phyloP scores from a whole-genome alignment of 1,140 invertebrate species.

The Drosophila sturtevanti region DNA sequence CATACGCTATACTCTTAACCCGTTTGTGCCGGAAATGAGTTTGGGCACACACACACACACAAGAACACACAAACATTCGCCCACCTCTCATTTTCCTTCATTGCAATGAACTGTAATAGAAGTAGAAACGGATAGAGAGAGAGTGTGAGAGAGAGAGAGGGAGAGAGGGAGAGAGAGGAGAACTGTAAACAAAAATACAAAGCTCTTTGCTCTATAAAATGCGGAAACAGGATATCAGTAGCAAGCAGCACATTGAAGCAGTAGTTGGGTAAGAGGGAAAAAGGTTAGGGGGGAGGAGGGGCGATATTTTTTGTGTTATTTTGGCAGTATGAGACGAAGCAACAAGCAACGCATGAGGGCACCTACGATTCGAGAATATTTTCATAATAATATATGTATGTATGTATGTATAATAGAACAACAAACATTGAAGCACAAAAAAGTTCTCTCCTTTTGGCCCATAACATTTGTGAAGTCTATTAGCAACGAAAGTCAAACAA shows the following conservation, averaged over 20 bases:
- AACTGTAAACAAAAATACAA: conserved; percentile 11
- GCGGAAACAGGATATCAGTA: conserved; percentile 53
- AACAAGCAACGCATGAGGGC: conserved; percentile 9
- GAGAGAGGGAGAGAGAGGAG: no score
- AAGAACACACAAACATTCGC: background rate
- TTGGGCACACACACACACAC: conserved; percentile 25
- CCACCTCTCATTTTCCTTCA: background rate
- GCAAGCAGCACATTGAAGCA: no score
- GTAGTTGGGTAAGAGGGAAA: background rate
- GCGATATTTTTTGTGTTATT: no score
- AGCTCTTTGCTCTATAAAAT: conserved; percentile 27
- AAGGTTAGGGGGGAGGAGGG: background rate
- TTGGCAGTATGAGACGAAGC: background rate
- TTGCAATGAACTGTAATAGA: conserved; percentile 5
- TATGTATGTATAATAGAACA: background rate
- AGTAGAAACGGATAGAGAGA: background rate
- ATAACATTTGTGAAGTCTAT: conserved; percentile 77
- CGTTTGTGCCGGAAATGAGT: conserved; percentile 58
- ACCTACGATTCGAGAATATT: conserved; percentile 1
- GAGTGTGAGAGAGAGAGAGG: background rate
- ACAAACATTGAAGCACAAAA: conserved; percentile 21
- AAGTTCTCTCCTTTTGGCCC: conserved; percentile 38
- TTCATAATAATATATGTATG: conserved; percentile 25
- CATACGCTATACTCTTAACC: conserved; percentile 34
- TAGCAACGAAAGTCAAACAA: conserved; percentile 64